Base-by-base conservation (phyloP, 2,888 invertebrate species). In the Smittia aterrima region DNA sequence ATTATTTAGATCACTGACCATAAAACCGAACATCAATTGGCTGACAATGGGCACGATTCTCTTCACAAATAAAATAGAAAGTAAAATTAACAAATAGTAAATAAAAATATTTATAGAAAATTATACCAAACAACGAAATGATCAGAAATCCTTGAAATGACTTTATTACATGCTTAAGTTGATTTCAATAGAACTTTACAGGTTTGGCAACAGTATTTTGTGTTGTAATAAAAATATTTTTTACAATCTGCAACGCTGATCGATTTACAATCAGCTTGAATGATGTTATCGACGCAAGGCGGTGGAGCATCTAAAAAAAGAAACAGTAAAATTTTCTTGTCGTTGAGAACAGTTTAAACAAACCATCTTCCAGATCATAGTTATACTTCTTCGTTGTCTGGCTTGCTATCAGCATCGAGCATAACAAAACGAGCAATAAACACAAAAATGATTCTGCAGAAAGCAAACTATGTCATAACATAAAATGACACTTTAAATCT, bases 1-100 rank as follows among this genome's bases (percentile, higher is more conserved):
- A 4, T 18, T 13, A n/a, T 47, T 68, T 25, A 38, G 68, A 41
- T 68, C 68, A 68, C 68, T 68, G 68, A 68, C 68, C 68, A 68
- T 66, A 40, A 13, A 47, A 58, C 22, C 58, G 16, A 58, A 47
- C 47, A 47, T 58, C 1, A 58, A 58, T 22, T 3, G 13, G 24
- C 22, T 22, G 4, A 58, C 7, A 22, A 58, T 47, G 3, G 47
- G 47, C 47, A 47, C 47, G 47, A n/a, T 58, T 58, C 58, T 58
- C 18, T 58, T 24, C 18, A 53, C 18, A 7, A 4, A 53, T 16
- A 53, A 58, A 58, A 47, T 13, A 32, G 32, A 32, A 6, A 32
- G 11, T 47, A 16, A 47, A 47, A 16, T 47, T 47, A 47, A 13
- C 47, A 47, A 47, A 47, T 16, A 38, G 6, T 7, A 38, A 38